Evolutionary conservation across 2,888 invertebrate species (phyloP).

Genomic region (Tipula unca): DNA sequence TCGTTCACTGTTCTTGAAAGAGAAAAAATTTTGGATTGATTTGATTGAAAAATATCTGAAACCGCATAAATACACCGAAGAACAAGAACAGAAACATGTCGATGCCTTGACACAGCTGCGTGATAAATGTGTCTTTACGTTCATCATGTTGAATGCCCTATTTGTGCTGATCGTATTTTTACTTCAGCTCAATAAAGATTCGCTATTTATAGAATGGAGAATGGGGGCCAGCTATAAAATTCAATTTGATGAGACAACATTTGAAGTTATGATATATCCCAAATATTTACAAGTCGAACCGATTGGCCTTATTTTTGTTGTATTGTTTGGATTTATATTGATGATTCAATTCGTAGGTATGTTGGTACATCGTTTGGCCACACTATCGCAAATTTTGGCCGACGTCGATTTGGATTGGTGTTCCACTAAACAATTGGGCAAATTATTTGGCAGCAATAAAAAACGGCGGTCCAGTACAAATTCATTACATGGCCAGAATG

Average conservation of each 20-base stretch:
- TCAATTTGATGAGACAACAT: conserved; percentile 40
- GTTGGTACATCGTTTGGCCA: conserved; percentile 67
- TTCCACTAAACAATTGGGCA: neutral
- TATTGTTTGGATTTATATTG: conserved; percentile 61
- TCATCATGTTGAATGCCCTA: conserved; percentile 67
- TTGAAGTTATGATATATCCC: conserved; percentile 47
- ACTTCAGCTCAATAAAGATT: conserved; percentile 62
- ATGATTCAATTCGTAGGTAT: conserved; percentile 65
- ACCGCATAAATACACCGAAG: conserved; percentile 59
- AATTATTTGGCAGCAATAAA: conserved; percentile 24
- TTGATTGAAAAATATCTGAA: conserved; percentile 65
- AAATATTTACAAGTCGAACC: conserved; percentile 60
- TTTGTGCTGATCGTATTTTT: conserved; percentile 67
- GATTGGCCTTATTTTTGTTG: conserved; percentile 64
- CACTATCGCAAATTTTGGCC: conserved; percentile 64
- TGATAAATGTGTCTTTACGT: conserved; percentile 58
- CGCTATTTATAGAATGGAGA: conserved; percentile 60
- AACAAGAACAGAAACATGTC: conserved; percentile 40
- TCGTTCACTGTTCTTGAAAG: conserved; percentile 54
- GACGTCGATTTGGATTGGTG: conserved; percentile 51
- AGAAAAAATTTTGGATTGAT: conserved; percentile 69
- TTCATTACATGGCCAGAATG: conserved; percentile 49
- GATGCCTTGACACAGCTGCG: conserved; percentile 39
- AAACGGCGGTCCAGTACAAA: conserved; percentile 32
- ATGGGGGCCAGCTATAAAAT: conserved; percentile 49